Evolutionary conservation across 2,797 vertebrate species (phyloP), one percentile per base, ranked within the genome.

Genomic region (Tragelaphus oryx): DNA sequence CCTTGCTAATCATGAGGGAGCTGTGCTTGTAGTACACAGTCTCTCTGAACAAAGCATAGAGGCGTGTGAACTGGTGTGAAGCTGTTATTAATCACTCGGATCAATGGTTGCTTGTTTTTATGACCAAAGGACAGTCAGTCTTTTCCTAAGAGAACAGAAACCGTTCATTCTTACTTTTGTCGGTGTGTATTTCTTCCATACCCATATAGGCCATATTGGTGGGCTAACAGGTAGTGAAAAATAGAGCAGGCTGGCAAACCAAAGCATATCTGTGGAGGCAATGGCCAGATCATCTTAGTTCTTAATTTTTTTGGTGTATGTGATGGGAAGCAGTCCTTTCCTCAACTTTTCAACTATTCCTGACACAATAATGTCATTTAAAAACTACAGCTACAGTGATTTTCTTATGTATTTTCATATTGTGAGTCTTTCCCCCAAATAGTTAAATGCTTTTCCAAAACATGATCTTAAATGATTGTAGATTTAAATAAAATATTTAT

Each of bases 31-130:
- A 16, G 94, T 17, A 50, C 22, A 16, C 14, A 33, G 12, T 52
- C 5, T 93, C 37, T 20, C 41, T 30, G 24, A 65, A 87, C 28
- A 87, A 90, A 94, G 54, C 54, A 60, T 16, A 90, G 55, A 60
- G 17, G 37, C 24, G 0, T n/a, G 41, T 37, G 41, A 3, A 14
- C 46, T 41, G 52, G 7, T 37, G 33, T 84, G 68, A 89, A 65
- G n/a, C 24, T 89, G 65, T 79, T 48, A 80, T 20, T 84, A 52
- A 60, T 71, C 81, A 55, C n/a, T 85, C 71, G 4, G 6, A 55
- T 93, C 78, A 93, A 78, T 80, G 30, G 11, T 37, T 87, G 41
- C 48, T 94, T 97, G 60, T 96, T 83, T 85, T 30, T 12, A 4
- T 22, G 37, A 41, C 10, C 48, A 80, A 80, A 85, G 78, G 55